These are phyloP conservation scores for Prostheceraeus crozeri DNA, from an alignment of 2,888 invertebrate species.

Conservation along the genomic window DNA sequence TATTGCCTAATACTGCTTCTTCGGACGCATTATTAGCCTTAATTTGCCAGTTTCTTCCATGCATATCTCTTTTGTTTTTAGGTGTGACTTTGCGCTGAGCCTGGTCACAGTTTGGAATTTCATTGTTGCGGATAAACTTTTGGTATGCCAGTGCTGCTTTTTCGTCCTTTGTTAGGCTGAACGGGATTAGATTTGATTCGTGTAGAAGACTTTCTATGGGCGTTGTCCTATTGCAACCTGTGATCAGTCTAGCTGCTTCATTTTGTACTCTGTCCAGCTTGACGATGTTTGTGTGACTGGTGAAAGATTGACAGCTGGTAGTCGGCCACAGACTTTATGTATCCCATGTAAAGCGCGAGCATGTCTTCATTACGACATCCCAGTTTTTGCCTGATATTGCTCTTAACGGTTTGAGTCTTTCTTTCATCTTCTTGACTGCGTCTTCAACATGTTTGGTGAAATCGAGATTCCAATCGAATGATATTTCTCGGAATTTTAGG, in stretches of 20 bases:
- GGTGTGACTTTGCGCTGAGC: background rate
- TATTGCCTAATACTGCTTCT: no score
- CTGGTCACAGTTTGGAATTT: background rate
- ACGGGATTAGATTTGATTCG: background rate
- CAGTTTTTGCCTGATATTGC: no score
- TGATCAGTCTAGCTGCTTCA: constrained; percentile 13
- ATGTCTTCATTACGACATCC: constrained; percentile 7
- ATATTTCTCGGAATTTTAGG: background rate
- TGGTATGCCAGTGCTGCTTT: background rate
- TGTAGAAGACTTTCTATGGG: background rate
- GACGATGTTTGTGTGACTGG: background rate
- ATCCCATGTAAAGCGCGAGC: constrained; percentile 2
- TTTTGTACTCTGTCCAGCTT: constrained; percentile 8
- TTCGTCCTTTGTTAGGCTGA: background rate
- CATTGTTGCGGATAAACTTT: background rate
- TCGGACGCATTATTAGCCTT: background rate
- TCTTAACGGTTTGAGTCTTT: no score
- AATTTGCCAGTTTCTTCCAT: constrained; percentile 2
- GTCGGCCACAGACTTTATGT: constrained; percentile 9
- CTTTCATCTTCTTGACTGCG: background rate
- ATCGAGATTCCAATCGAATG: constrained; percentile 4
- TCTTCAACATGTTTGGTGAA: background rate
- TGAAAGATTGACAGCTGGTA: constrained; percentile 1
- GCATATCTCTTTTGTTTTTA: constrained; percentile 6
- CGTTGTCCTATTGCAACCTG: constrained; percentile 3